A percentile compares a stretch with the other conserved stretches of the same genome.
phyloP scores from a whole-genome alignment of 2,797 vertebrate genomes.

The Xerus rutilus region DNA sequence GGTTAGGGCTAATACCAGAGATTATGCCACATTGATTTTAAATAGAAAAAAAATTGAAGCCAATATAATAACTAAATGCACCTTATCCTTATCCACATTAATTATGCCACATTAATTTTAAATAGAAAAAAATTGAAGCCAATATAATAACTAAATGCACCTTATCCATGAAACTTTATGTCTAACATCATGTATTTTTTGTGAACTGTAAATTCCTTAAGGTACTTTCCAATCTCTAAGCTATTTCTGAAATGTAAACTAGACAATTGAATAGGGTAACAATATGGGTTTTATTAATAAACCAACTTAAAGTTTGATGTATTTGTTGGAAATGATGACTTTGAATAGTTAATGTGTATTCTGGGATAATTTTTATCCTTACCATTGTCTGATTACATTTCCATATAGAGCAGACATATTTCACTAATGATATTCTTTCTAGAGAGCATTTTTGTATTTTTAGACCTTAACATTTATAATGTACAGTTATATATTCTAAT shows the following conservation, averaged over 20 bases:
- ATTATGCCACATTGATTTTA: conserved; percentile 31
- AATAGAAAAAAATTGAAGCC: neutral
- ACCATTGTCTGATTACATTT: conserved; percentile 66
- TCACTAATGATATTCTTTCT: conserved; percentile 45
- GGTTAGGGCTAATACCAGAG: neutral
- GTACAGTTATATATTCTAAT: neutral
- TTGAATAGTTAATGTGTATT: conserved; percentile 49
- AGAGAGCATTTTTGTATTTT: conserved; percentile 45
- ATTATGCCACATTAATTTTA: conserved; percentile 30
- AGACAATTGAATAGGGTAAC: neutral
- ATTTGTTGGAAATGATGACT: neutral
- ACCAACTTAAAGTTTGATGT: neutral
- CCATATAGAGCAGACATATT: conserved; percentile 51
- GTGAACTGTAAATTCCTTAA: neutral
- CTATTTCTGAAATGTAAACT: neutral
- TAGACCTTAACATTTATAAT: neutral
- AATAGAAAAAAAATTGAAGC: neutral
- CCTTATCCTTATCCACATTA: neutral
- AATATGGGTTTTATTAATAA: neutral
- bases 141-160: neutral
- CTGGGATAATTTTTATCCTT: conserved; percentile 21
- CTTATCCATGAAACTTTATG: neutral
- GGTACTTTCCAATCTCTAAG: neutral
- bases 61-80: neutral
- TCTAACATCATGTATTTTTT: neutral